phyloP scores from a whole-genome alignment of 2,113 vertebrate species.

The Melospiza melodia region DNA sequence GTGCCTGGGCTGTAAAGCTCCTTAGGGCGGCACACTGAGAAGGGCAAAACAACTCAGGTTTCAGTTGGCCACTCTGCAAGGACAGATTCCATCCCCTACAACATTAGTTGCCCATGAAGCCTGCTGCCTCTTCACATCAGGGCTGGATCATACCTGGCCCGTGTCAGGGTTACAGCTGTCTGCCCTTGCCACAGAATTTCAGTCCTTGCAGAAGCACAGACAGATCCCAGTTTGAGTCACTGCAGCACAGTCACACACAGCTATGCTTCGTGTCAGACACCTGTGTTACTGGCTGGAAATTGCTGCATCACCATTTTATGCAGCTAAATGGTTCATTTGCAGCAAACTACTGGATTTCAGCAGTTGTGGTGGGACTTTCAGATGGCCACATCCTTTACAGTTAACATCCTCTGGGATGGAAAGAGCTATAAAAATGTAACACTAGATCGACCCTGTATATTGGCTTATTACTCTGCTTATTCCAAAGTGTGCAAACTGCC shows the following conservation, averaged over 20 bases:
- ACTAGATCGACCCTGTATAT: neutral
- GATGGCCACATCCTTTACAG: neutral
- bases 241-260: neutral
- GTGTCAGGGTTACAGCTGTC: neutral
- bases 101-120: neutral
- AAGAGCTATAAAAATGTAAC: neutral
- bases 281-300: neutral
- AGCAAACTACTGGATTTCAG: neutral
- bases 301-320: neutral
- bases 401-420: neutral
- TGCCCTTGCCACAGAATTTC: neutral
- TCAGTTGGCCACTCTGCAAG: neutral
- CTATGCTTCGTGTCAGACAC: neutral
- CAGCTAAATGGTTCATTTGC: neutral
- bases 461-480: neutral
- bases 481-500: neutral
- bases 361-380: neutral
- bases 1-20: neutral
- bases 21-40: neutral
- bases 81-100: neutral
- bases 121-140: neutral
- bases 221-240: neutral
- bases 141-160: fast-evolving
- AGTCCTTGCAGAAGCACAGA: neutral
- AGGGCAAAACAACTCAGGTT: neutral